Percentiles rank a stretch among this genome's conserved stretches.
Evolutionary conservation across 2,797 vertebrate genomes (phyloP).

Genomic region (Alauda arvensis): DNA sequence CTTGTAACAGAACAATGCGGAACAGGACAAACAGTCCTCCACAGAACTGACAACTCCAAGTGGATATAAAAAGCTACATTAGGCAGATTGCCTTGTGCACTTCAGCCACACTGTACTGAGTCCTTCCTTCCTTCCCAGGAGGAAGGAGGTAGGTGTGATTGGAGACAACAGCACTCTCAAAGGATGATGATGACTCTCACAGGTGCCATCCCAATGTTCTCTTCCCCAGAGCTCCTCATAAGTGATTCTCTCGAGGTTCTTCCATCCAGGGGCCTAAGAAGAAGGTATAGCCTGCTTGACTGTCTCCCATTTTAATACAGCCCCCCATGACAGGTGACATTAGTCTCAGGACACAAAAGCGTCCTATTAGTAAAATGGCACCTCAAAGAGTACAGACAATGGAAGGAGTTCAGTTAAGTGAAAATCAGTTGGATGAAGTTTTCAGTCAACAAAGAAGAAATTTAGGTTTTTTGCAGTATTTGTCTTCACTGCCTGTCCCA

Average conservation of each 20-base stretch:
- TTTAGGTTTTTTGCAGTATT: neutral
- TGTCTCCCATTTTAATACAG: neutral
- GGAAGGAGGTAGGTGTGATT: neutral
- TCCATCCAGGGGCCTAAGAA: neutral
- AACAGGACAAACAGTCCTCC: neutral
- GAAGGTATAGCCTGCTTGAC: neutral
- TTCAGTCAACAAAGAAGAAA: neutral
- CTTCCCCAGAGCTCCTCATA: neutral
- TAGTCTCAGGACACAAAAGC: neutral
- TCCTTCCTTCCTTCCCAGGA: neutral
- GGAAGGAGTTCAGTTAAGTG: neutral
- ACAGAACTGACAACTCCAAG: neutral
- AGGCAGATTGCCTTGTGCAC: neutral
- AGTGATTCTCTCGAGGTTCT: neutral
- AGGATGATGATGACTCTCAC: neutral
- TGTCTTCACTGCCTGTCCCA: neutral
- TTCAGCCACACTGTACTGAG: neutral
- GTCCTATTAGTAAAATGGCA: neutral
- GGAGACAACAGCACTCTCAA: neutral
- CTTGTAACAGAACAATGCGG: neutral
- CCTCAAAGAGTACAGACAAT: neutral
- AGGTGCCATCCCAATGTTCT: rapidly evolving
- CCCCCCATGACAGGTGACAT: neutral
- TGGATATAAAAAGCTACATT: neutral
- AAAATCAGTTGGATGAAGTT: neutral